phyloP scores from a whole-genome alignment of 2,797 vertebrate species.

The Helarctos malayanus region DNA sequence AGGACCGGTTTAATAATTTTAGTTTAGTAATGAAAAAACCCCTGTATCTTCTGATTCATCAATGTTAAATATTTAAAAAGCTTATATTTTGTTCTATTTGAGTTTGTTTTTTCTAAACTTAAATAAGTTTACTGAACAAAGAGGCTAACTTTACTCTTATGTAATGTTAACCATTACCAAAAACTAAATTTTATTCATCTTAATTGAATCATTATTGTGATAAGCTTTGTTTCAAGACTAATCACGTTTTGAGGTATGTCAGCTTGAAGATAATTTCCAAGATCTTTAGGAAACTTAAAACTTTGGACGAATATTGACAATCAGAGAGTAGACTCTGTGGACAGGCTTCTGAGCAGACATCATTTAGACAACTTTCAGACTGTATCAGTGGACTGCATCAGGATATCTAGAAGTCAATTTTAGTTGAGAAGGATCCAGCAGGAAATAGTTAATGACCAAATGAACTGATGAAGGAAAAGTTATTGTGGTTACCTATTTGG shows the following conservation, averaged over 20 bases:
- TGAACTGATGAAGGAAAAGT: background rate
- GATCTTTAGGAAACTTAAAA: background rate
- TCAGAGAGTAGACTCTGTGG: background rate
- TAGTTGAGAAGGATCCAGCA: background rate
- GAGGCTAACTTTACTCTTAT: background rate
- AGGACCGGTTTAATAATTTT: background rate
- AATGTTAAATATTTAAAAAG: background rate
- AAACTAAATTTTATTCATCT: background rate
- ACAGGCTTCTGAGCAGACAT: background rate
- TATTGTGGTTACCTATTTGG: background rate
- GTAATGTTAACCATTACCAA: background rate
- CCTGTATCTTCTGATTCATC: background rate
- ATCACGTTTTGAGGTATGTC: background rate
- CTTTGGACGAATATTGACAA: background rate
- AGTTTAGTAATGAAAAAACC: background rate
- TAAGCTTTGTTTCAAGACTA: background rate
- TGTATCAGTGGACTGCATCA: background rate
- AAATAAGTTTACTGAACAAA: background rate
- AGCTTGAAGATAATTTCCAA: background rate
- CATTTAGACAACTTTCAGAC: background rate
- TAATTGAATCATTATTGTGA: background rate
- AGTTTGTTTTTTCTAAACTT: slow-evolving; percentile 18
- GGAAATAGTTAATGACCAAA: background rate
- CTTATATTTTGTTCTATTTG: background rate
- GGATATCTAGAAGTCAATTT: background rate